Percentiles rank a stretch among this genome's conserved stretches.
Evolutionary conservation across 1,140 invertebrate genomes (phyloP).

Genomic region (Oncopodura yosiiana): DNA sequence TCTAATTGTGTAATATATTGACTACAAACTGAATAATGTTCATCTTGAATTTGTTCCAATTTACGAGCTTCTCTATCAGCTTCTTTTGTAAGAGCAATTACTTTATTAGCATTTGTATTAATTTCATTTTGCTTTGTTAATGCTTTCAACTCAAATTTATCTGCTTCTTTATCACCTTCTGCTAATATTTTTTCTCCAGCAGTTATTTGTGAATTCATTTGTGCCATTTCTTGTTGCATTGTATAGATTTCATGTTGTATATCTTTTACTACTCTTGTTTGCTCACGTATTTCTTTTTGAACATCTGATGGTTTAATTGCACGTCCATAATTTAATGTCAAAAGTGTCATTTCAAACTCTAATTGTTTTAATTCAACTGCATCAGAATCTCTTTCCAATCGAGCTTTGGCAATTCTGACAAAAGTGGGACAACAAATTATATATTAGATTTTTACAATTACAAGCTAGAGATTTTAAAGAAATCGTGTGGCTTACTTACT

Average conservation of each 20-base stretch:
- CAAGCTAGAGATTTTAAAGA: no score
- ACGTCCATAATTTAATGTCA: slow-evolving; percentile 24
- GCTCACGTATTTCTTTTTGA: slow-evolving; percentile 24
- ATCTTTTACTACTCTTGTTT: slow-evolving; percentile 22
- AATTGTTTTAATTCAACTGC: slow-evolving; percentile 28
- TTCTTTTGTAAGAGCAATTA: slow-evolving; percentile 23
- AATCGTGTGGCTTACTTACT: neutral
- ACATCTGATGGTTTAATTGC: slow-evolving; percentile 32
- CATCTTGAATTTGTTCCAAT: slow-evolving; percentile 27
- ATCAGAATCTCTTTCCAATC: slow-evolving; percentile 27
- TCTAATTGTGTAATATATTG: slow-evolving; percentile 23
- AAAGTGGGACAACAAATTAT: slow-evolving; percentile 5
- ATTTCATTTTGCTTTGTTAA: slow-evolving; percentile 31
- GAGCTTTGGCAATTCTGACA: slow-evolving; percentile 28
- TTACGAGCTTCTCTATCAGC: slow-evolving; percentile 28
- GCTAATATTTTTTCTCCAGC: slow-evolving; percentile 16
- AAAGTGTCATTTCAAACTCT: slow-evolving; percentile 31
- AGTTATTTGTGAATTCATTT: slow-evolving; percentile 23
- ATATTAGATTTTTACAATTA: no score
- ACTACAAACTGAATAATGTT: slow-evolving; percentile 1
- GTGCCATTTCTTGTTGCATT: slow-evolving; percentile 28
- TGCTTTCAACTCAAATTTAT: slow-evolving; percentile 27
- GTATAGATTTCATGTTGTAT: slow-evolving; percentile 26
- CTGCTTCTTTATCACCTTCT: slow-evolving; percentile 24
- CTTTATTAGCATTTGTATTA: slow-evolving; percentile 16